These are phyloP conservation scores for Polydrusus tereticollis DNA, from an alignment of 2,888 invertebrate genomes.

Conservation along the genomic window DNA sequence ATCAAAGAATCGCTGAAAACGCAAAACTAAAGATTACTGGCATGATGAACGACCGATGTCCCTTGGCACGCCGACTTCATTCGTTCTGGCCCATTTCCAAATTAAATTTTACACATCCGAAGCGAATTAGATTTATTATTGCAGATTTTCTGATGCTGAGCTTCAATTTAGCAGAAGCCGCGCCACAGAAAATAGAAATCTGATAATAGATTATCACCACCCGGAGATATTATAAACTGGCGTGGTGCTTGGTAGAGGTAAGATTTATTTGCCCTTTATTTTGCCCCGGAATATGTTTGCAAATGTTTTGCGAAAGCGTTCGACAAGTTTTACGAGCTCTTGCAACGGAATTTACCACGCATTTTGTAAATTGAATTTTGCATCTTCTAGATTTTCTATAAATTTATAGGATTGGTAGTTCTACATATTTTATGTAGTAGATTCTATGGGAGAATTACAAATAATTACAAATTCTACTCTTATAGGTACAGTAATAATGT, in stretches of 20 bases:
- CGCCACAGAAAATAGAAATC: slow-evolving; percentile 17
- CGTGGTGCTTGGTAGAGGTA: slow-evolving; percentile 23
- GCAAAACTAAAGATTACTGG: slow-evolving; percentile 24
- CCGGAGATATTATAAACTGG: slow-evolving; percentile 45
- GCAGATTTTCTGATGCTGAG: slow-evolving; percentile 54
- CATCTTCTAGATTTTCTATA: background rate
- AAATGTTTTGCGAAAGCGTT: slow-evolving; percentile 14
- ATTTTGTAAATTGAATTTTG: no score
- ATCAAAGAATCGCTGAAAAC: slow-evolving; percentile 29
- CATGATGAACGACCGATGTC: slow-evolving; percentile 40
- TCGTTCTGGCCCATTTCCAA: slow-evolving; percentile 59
- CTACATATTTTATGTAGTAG: no score
- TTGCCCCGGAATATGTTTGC: slow-evolving; percentile 30
- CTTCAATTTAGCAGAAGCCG: slow-evolving; percentile 42
- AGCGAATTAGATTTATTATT: slow-evolving; percentile 60
- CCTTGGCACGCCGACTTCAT: slow-evolving; percentile 52
- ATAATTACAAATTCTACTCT: no score
- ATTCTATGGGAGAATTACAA: no score
- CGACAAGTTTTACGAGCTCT: slow-evolving; percentile 12
- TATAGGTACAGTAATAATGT: no score
- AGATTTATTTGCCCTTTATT: slow-evolving; percentile 37
- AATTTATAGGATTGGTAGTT: background rate
- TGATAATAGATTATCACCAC: slow-evolving; percentile 37
- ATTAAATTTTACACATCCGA: slow-evolving; percentile 61
- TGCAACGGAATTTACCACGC: background rate